Percentiles rank a stretch among this genome's conserved stretches.
Conservation (phyloP, 23 tunicate species). For the Aplidium turbinatum region DNA sequence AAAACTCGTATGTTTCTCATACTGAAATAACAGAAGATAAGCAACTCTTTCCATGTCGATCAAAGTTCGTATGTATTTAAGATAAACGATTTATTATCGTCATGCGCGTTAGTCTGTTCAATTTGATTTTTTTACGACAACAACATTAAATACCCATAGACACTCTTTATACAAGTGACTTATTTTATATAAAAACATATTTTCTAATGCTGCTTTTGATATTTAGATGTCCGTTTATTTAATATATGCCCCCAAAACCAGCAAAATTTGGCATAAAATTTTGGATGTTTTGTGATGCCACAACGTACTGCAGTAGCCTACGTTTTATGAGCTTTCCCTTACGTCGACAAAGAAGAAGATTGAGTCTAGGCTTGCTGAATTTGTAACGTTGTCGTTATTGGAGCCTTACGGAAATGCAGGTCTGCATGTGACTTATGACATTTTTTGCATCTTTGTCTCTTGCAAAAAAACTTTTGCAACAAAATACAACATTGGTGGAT, state of each 20-base stretch:
- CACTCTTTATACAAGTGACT: constrained; percentile 28
- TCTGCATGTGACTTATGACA: constrained; percentile 31
- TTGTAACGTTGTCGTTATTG: constrained; percentile 19
- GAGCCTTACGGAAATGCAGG: constrained; percentile 28
- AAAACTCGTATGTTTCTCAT: constrained; percentile 25
- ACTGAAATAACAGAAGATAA: constrained; percentile 21
- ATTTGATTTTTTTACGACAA: constrained; percentile 8
- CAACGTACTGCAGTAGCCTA: not conserved
- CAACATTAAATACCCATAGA: not conserved
- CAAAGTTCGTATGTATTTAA: too few species aligned
- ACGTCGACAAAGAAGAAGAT: constrained; percentile 24
- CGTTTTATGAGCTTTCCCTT: not conserved
- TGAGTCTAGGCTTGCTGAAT: constrained; percentile 12
- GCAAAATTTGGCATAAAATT: constrained; percentile 31
- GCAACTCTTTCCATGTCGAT: constrained; percentile 10
- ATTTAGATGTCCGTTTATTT: constrained; percentile 14
- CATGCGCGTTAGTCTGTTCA: not conserved
- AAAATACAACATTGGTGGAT: not conserved
- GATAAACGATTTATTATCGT: constrained; percentile 1
- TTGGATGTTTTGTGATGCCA: constrained; percentile 10
- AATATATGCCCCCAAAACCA: constrained; percentile 34
- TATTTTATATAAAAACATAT: not conserved
- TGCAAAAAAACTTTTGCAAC: constrained; percentile 15
- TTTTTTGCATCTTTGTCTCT: constrained; percentile 22
- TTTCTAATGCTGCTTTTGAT: constrained; percentile 26